Conservation (phyloP, 2,797 vertebrate genomes). For the Numenius phaeopus region DNA sequence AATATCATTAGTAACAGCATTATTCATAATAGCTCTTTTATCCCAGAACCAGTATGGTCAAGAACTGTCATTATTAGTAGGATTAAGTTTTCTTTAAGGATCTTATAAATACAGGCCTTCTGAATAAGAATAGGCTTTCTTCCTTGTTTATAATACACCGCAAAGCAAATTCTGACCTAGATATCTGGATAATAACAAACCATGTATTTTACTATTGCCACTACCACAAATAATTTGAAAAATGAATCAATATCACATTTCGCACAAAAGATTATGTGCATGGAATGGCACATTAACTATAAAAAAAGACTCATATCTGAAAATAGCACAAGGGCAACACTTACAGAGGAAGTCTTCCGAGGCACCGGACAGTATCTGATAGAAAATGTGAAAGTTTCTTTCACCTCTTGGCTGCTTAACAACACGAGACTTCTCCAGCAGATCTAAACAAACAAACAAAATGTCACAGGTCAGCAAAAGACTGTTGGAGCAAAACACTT, state of each 20-base stretch:
- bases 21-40: background rate
- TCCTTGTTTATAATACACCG: background rate
- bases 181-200: background rate
- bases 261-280: background rate
- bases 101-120: background rate
- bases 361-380: conserved; percentile 95
- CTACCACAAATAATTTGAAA: background rate
- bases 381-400: conserved; percentile 98
- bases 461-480: conserved; percentile 1
- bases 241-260: background rate
- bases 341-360: conserved; percentile 94
- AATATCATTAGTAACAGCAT: background rate
- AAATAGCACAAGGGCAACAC: conserved; percentile 39
- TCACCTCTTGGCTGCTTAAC: conserved; percentile 97
- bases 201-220: background rate
- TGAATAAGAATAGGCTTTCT: background rate
- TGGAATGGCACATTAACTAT: background rate
- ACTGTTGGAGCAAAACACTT: background rate
- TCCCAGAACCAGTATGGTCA: background rate
- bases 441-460: conserved; percentile 83
- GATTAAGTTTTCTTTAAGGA: background rate
- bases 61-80: background rate
- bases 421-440: conserved; percentile 97
- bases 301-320: background rate
- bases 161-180: background rate